Conservation (phyloP, 1,140 invertebrate genomes). For the Thaumetopoea pityocampa region DNA sequence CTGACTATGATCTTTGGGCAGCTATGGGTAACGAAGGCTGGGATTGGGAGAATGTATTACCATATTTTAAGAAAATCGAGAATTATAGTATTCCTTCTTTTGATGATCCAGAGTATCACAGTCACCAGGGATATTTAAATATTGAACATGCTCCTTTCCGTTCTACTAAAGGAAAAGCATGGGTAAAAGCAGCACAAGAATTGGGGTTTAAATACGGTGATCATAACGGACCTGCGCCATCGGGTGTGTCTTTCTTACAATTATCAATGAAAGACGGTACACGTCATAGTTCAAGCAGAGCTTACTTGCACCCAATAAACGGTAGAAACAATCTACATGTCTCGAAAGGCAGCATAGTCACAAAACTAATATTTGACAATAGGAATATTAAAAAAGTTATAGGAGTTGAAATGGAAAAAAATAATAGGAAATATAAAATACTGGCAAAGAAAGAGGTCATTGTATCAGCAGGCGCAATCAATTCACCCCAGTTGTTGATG, state of each 20-base stretch:
- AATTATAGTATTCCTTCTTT: slow-evolving; percentile 78
- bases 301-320: slow-evolving; percentile 82
- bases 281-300: slow-evolving; percentile 84
- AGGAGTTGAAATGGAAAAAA: slow-evolving; percentile 79
- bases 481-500: slow-evolving; percentile 87
- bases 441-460: slow-evolving; percentile 84
- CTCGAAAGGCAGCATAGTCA: slow-evolving; percentile 80
- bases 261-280: slow-evolving; percentile 82
- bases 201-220: slow-evolving; percentile 82
- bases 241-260: slow-evolving; percentile 81
- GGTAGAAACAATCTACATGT: slow-evolving; percentile 81
- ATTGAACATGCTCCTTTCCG: slow-evolving; percentile 76
- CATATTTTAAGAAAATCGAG: slow-evolving; percentile 90
- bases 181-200: slow-evolving; percentile 81
- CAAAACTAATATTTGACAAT: slow-evolving; percentile 84
- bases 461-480: slow-evolving; percentile 84
- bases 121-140: slow-evolving; percentile 78
- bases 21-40: slow-evolving; percentile 86
- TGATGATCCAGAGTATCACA: slow-evolving; percentile 76
- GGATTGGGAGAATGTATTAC: slow-evolving; percentile 88
- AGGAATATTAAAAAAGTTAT: slow-evolving; percentile 78
- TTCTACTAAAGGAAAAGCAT: slow-evolving; percentile 80
- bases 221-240: slow-evolving; percentile 82
- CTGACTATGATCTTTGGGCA: slow-evolving; percentile 89
- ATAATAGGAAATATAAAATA: slow-evolving; percentile 76